A percentile compares a stretch with the other conserved stretches of the same genome.
Conservation (phyloP, 2,113 vertebrate species). For the Ammospiza caudacuta region DNA sequence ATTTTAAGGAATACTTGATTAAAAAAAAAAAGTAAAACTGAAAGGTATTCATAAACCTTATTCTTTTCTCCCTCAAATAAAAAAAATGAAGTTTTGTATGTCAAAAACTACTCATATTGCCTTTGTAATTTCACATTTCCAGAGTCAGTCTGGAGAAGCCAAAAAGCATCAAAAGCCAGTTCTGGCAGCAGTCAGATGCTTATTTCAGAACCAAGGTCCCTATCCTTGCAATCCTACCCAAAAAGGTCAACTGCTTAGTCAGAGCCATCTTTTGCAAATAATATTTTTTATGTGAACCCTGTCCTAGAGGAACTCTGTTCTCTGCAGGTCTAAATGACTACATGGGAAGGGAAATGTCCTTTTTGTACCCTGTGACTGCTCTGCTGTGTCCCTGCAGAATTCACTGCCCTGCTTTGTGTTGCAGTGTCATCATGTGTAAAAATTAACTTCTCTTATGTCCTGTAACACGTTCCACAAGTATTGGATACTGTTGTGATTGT, state of each 20-base stretch:
- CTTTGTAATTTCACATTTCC: background rate
- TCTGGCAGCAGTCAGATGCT: background rate
- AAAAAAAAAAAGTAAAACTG: background rate
- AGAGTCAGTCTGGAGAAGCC: background rate
- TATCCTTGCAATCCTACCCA: background rate
- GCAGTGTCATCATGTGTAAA: background rate
- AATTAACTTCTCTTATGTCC: background rate
- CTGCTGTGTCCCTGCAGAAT: background rate
- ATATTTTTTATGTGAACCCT: background rate
- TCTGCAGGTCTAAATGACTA: background rate
- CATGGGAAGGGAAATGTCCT: background rate
- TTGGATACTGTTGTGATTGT: background rate
- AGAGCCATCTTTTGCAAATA: background rate
- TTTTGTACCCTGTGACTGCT: background rate
- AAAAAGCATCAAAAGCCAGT: background rate
- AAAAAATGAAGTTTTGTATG: background rate
- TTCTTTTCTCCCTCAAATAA: background rate
- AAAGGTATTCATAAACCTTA: rapidly evolving
- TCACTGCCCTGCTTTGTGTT: background rate
- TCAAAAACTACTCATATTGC: background rate
- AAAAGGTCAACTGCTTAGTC: background rate
- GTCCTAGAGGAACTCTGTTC: background rate
- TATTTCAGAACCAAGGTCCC: background rate
- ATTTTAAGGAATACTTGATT: background rate
- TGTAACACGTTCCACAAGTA: rapidly evolving